Conservation (phyloP, 1,140 invertebrate genomes). For the Drosophila albomicans region DNA sequence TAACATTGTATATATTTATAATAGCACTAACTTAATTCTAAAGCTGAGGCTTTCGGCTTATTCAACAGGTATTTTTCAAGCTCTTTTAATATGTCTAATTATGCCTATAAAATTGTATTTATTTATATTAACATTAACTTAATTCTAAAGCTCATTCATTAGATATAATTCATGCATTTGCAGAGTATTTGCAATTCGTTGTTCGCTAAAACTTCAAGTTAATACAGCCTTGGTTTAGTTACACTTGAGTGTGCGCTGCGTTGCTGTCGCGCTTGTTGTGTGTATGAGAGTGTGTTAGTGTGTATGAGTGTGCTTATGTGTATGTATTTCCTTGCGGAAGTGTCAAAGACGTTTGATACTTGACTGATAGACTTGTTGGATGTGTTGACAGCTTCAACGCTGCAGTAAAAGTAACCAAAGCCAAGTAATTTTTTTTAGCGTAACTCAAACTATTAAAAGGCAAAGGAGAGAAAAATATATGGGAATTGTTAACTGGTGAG, state of each 20-base stretch:
- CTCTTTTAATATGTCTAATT: too few relatives aligned
- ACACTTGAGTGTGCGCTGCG: conserved; percentile 32
- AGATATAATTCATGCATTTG: background rate
- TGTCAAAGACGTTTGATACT: conserved; percentile 60
- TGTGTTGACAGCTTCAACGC: conserved; percentile 50
- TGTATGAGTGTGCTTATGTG: too few relatives aligned
- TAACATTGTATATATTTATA: too few relatives aligned
- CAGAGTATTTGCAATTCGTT: conserved; percentile 42
- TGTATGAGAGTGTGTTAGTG: too few relatives aligned
- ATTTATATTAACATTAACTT: too few relatives aligned
- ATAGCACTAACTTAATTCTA: too few relatives aligned
- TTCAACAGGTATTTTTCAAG: too few relatives aligned
- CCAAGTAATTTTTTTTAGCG: conserved; percentile 30
- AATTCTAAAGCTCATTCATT: too few relatives aligned
- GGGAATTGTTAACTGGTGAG: conserved; percentile 18
- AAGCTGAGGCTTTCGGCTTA: too few relatives aligned
- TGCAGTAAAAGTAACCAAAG: conserved; percentile 38
- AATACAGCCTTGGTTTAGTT: conserved; percentile 25
- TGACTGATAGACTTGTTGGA: conserved; percentile 79
- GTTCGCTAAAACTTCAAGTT: background rate
- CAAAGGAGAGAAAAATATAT: background rate
- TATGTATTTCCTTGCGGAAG: conserved; percentile 22
- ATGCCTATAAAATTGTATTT: too few relatives aligned
- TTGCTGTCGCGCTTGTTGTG: background rate
- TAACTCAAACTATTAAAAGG: conserved; percentile 35